phyloP scores from a whole-genome alignment of 2,888 invertebrate species.

The Lydus trimaculatus region DNA sequence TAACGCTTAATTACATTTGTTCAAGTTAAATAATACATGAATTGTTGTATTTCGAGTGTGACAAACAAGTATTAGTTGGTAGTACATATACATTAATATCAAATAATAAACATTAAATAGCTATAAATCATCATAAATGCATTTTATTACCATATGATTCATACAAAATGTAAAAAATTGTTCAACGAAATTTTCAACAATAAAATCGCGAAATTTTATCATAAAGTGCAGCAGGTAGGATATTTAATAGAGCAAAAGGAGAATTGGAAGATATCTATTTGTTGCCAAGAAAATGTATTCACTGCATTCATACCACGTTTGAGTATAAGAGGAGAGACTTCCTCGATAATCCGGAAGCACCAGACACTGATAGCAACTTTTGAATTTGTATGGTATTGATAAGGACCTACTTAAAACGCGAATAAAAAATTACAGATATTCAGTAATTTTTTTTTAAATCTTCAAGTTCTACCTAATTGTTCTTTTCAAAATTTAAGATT shows the following conservation, averaged over 20 bases:
- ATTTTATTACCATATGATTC: not conserved
- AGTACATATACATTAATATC: not conserved
- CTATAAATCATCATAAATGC: not conserved
- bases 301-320: not conserved
- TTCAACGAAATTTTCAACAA: not conserved
- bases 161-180: not conserved
- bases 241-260: not conserved
- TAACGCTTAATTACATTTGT: not conserved
- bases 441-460: not conserved
- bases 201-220: not conserved
- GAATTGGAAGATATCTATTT: too few relatives aligned
- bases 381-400: not conserved
- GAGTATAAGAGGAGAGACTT: not conserved
- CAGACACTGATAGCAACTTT: not conserved
- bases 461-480: too few relatives aligned
- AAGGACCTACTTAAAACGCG: not conserved
- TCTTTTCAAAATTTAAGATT: too few relatives aligned
- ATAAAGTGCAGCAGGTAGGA: not conserved
- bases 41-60: not conserved
- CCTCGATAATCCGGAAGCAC: constrained; percentile 1
- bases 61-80: not conserved
- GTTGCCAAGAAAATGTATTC: not conserved
- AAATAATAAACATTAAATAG: not conserved
- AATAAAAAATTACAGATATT: not conserved
- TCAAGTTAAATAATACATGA: not conserved